Evolutionary conservation across 2,888 invertebrate species (phyloP).

Genomic region (Parelbella ahira): DNA sequence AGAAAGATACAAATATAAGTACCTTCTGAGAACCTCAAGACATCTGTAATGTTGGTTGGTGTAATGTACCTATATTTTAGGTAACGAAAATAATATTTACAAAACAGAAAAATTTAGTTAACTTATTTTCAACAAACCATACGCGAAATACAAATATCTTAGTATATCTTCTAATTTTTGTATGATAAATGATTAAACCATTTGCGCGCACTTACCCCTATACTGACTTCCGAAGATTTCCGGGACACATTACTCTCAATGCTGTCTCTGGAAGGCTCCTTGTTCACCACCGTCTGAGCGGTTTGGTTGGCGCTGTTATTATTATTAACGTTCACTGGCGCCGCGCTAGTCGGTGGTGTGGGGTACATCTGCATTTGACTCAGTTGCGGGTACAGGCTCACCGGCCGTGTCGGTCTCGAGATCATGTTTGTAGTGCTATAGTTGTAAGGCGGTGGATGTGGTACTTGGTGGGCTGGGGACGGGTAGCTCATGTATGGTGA

Average conservation of each 20-base stretch:
- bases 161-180: no score
- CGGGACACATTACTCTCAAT: slow-evolving; percentile 49
- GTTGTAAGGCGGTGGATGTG: slow-evolving; percentile 46
- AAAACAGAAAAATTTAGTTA: no score
- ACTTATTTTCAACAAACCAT: no score
- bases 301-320: slow-evolving; percentile 38
- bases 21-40: no score
- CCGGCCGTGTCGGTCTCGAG: slow-evolving; percentile 54
- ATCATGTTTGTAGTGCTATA: slow-evolving; percentile 70
- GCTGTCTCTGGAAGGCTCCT: slow-evolving; percentile 48
- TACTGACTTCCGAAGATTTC: slow-evolving; percentile 60
- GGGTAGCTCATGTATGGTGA: slow-evolving; percentile 53
- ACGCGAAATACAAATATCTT: no score
- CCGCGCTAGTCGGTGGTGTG: slow-evolving; percentile 27
- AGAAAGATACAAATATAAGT: no score
- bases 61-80: no score
- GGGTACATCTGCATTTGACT: slow-evolving; percentile 57
- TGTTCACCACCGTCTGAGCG: slow-evolving; percentile 36
- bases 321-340: slow-evolving; percentile 29
- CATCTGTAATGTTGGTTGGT: no score
- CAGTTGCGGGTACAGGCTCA: slow-evolving; percentile 53
- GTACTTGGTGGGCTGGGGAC: slow-evolving; percentile 33
- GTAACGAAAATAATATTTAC: no score
- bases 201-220: slow-evolving; percentile 40
- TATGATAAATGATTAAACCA: no score